Evolutionary conservation across 2,888 invertebrate species (phyloP), one percentile per base, ranked within the genome.

Genomic region (Parasteatoda lunata): DNA sequence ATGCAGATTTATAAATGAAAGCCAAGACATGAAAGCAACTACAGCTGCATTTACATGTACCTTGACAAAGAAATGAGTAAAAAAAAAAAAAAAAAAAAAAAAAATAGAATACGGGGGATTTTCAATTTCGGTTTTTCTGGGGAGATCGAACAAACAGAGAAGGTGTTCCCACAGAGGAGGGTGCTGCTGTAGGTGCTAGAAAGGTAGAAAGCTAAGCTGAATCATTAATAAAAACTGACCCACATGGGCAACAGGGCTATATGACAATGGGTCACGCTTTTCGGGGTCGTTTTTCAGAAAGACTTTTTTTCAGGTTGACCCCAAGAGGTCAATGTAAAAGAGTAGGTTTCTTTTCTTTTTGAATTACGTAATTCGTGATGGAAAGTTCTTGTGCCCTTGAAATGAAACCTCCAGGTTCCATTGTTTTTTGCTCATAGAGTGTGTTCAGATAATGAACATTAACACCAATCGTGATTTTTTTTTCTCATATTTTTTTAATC

Each of bases 251-350:
- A 30, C 47, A 48, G 78, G 59, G 51, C 80, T 49, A 66, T 30
- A 66, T 71, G 85, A 85, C 85, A 85, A 85, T 86, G 77, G 80
- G 77, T 82, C 73, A 77, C 77, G 80, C 75, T 80, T 77, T 45
- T 30, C 30, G 71, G 64, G 68, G 76, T 78, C 68, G 69, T 75
- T 77, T 78, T 77, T 77, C 59, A 51, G 30, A 75, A 72, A 51
- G 5, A 45, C 70, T 13, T 59, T 13, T 54, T 30, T 59, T 64
- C 51, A 64, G 45, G 68, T 69, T 30, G 3, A n/a, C 54, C 75
- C 51, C 15, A n/a, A 9, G n/a, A n/a, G 59, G 9, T 59, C 59
- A 59, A 59, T 59, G 59, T 59, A 59, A 59, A 59, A 59, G 59
- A 59, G 59, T n/a, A 4, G 59, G 4, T 13, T n/a, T n/a, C 59